Conservation (phyloP, 2,797 vertebrate genomes). For the Melanotaenia boesemani region DNA sequence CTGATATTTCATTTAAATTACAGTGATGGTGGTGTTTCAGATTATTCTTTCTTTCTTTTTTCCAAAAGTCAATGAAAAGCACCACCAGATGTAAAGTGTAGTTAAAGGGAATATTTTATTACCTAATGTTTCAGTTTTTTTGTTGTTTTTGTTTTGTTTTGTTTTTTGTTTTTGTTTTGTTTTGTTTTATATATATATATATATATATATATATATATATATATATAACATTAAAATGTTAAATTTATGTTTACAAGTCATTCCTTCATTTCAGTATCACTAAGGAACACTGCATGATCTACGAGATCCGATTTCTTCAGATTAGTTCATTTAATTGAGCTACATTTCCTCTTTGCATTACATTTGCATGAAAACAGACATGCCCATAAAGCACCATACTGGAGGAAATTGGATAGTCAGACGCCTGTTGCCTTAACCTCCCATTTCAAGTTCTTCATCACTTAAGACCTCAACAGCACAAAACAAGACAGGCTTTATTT, state of each 20-base stretch:
- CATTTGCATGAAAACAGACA: constrained; percentile 5
- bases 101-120: too few relatives aligned
- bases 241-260: too few relatives aligned
- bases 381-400: constrained; percentile 21
- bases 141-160: too few relatives aligned
- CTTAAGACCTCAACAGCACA: constrained; percentile 21
- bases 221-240: too few relatives aligned
- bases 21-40: not conserved
- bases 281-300: not conserved
- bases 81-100: too few relatives aligned
- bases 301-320: not conserved
- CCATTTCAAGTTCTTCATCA: constrained; percentile 40
- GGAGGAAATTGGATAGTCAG: constrained; percentile 24
- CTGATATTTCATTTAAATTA: constrained; percentile 9
- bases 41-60: not conserved
- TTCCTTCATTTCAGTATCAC: constrained; percentile 11
- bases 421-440: constrained; percentile 70
- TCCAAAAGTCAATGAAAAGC: constrained; percentile 1
- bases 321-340: not conserved
- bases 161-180: too few relatives aligned
- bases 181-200: too few relatives aligned
- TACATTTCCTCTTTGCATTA: constrained; percentile 15
- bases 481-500: constrained; percentile 37
- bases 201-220: too few relatives aligned
- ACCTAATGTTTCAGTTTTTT: too few relatives aligned